A percentile compares a stretch with the other conserved stretches of the same genome.
Conservation (phyloP, 1,140 invertebrate genomes). For the Drosophila azteca region DNA sequence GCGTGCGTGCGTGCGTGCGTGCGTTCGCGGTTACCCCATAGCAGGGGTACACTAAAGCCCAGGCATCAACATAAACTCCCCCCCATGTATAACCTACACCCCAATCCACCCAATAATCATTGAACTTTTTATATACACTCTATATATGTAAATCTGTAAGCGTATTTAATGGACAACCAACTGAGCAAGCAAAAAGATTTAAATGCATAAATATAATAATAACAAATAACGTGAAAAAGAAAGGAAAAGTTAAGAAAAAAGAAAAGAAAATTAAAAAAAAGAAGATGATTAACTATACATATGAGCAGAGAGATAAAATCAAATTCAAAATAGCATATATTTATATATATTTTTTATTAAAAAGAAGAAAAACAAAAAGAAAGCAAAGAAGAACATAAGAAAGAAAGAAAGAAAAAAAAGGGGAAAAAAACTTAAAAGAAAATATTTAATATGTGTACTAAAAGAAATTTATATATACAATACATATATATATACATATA, state of each 20-base stretch:
- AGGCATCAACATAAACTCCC: conserved; percentile 29
- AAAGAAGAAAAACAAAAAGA: conserved; percentile 41
- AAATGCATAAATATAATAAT: conserved; percentile 40
- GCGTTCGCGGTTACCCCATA: conserved; percentile 11
- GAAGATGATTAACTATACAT: conserved; percentile 77
- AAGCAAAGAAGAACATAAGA: conserved; percentile 32
- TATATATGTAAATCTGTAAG: conserved; percentile 30
- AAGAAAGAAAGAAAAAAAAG: conserved; percentile 29
- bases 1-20: not conserved
- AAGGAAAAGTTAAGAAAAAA: conserved; percentile 13
- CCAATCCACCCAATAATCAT: conserved; percentile 28
- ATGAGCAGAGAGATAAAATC: conserved; percentile 80
- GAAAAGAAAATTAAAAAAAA: conserved; percentile 37
- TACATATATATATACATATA: conserved; percentile 43
- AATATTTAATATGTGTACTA: conserved; percentile 69
- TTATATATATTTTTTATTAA: conserved; percentile 82
- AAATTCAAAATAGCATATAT: conserved; percentile 78
- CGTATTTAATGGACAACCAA: conserved; percentile 48
- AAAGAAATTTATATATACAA: conserved; percentile 68
- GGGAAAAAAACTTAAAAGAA: conserved; percentile 47
- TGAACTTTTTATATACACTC: conserved; percentile 16
- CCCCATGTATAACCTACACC: conserved; percentile 23
- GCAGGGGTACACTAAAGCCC: conserved; percentile 16
- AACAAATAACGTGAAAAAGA: conserved; percentile 6
- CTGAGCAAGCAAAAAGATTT: conserved; percentile 65